Base-by-base conservation (phyloP, 2,888 invertebrate genomes). In the Tinea semifulvella region DNA sequence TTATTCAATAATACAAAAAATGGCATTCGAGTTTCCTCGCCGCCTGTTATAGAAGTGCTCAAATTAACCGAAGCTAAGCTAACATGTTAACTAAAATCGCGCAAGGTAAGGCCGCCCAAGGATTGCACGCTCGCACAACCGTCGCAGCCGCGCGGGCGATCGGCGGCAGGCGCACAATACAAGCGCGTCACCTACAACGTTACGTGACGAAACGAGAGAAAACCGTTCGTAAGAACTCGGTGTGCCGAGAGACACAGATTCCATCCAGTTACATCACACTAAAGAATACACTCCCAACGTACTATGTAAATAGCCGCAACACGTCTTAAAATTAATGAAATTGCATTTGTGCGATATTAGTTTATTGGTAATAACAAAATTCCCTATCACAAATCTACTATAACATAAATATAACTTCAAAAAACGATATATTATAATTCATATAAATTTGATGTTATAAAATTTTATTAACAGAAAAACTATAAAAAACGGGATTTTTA, bases 81-180 rank as follows among this genome's bases (percentile, higher is more conserved):
- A 31, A 31, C 31, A 14, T 31, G 31, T 31, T 31, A 31, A 31
- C 31, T 79, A 77, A 76, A 71, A 79, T 74, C 80, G 79, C 79
- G 79, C 66, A 67, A 70, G 72, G 84, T 81, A 80, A 76, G 84
- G 72, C 68, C 75, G 61, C 74, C 81, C 80, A 81, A 77, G 48
- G 64, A 73, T 76, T 75, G 77, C 76, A 40, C 31, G n/a, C 22
- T 31, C 31, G 31, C 39, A 79, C 61, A 67, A 65, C 68, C 85
- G 85, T 79, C 84, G 85, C 85, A 83, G 83, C 81, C 83, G 79
- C 84, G 84, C 81, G 84, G 84, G 85, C 85, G 84, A 79, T 64
- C 85, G 85, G 77, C 79, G 75, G 77, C 73, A 59, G 56, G 79
- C 76, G 72, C 81, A 74, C 67, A 54, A 69, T 81, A 81, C 82